Base-by-base conservation (phyloP, 2,888 invertebrate genomes). In the Eupithecia pulchellata region DNA sequence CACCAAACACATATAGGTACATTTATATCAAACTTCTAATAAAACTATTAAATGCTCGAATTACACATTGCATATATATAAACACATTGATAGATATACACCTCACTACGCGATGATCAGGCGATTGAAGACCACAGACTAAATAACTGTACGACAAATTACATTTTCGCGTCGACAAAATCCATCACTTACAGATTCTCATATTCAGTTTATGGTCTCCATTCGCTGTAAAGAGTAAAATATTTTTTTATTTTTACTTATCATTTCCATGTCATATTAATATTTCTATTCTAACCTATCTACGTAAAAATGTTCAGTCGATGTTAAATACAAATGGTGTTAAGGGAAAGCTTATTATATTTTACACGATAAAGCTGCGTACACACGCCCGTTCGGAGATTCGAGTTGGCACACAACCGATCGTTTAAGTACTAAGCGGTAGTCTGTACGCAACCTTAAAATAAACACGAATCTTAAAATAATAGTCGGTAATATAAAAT, bases 281-380 rank as follows among this genome's bases (percentile, higher is more conserved):
- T 75, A 80, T 74, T 69, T 61, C 77, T 78, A 78, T 73, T 20
- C 87, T 91, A 92, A 82, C 87, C 88, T 92, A 92, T 73, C 89
- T 93, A 94, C 87, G 86, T 92, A 92, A 90, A 93, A 92, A 92
- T 91, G 91, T 92, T 93, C 93, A 94, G 93, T 94, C 93, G 86
- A 93, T 92, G 91, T 93, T 92, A 92, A 90, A 92, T 92, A 92
- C 91, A 91, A 75, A 90, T 92, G 92, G 90, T 92, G 89, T 92
- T 89, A 87, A 89, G 86, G 75, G 85, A 85, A 89, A 88, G 86
- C 86, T 87, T 86, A 88, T 67, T 69, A 60, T 61, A 71, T 65
- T 75, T 81, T 79, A 78, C 85, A 84, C 78, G 84, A 68, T 77
- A 80, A 82, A 78, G 80, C 76, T 81, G 78, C 76, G 80, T 75